Conservation (phyloP, 2,888 invertebrate species). For the Microdon myrmicae region DNA sequence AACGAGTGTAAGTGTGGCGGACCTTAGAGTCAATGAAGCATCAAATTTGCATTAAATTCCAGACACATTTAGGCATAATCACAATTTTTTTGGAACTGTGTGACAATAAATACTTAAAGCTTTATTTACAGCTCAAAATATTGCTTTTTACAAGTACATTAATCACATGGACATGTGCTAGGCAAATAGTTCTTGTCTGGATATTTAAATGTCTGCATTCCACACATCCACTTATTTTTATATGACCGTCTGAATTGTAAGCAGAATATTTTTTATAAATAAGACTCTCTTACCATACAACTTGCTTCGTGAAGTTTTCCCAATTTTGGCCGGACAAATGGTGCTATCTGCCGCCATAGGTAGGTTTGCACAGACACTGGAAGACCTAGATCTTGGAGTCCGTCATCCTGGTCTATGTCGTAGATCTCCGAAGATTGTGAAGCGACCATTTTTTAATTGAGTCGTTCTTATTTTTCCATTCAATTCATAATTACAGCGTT, state of each 20-base stretch:
- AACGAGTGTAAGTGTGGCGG: too few relatives aligned
- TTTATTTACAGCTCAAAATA: conserved; percentile 55
- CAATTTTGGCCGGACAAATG: conserved; percentile 93
- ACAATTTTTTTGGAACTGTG: conserved; percentile 11
- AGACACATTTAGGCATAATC: conserved; percentile 26
- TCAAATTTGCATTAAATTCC: conserved; percentile 13
- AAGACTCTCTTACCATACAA: conserved; percentile 83
- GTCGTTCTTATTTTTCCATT: too few relatives aligned
- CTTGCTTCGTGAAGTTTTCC: conserved; percentile 97
- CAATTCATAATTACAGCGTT: too few relatives aligned
- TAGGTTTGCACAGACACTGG: conserved; percentile 97
- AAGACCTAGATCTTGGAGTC: conserved; percentile 79
- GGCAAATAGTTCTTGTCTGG: conserved; percentile 25
- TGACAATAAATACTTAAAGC: conserved; percentile 53
- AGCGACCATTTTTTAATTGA: conserved; percentile 56
- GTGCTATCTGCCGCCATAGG: conserved; percentile 96
- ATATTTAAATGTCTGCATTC: conserved; percentile 43
- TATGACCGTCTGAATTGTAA: conserved; percentile 11
- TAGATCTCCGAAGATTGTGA: conserved; percentile 61
- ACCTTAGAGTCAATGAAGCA: too few relatives aligned
- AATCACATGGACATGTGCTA: conserved; percentile 17
- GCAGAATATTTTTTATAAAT: not conserved
- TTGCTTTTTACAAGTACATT: conserved; percentile 9
- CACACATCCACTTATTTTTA: conserved; percentile 22
- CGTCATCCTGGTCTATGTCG: conserved; percentile 70